phyloP scores from a whole-genome alignment of 1,140 invertebrate species.

The Drosophila bipectinata region DNA sequence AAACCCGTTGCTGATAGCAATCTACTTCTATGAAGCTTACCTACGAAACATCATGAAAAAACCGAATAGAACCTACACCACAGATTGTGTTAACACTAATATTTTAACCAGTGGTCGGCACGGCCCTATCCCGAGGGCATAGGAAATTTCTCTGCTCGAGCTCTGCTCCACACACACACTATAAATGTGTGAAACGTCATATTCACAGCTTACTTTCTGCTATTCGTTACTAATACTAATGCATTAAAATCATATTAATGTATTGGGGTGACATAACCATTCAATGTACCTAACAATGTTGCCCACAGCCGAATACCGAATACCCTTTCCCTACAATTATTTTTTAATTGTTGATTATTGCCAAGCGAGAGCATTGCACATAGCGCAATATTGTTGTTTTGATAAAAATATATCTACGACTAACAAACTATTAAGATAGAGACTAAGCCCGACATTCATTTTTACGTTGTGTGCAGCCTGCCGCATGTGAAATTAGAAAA shows the following conservation, averaged over 20 bases:
- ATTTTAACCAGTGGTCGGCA: slow-evolving; percentile 16
- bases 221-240: too few relatives aligned
- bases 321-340: slow-evolving; percentile 8
- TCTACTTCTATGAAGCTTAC: neutral
- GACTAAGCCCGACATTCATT: slow-evolving; percentile 23
- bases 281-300: slow-evolving; percentile 70
- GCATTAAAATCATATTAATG: too few relatives aligned
- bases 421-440: slow-evolving; percentile 30
- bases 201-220: too few relatives aligned
- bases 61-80: slow-evolving; percentile 16
- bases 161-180: too few relatives aligned
- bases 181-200: too few relatives aligned
- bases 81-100: slow-evolving; percentile 27
- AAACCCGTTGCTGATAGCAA: slow-evolving; percentile 4
- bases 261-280: slow-evolving; percentile 46
- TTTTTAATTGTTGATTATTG: slow-evolving; percentile 48
- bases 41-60: slow-evolving; percentile 6
- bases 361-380: slow-evolving; percentile 35
- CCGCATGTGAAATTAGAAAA: slow-evolving; percentile 16
- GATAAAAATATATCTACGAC: slow-evolving; percentile 62
- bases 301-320: slow-evolving; percentile 30
- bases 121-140: too few relatives aligned
- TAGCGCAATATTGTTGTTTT: slow-evolving; percentile 68
- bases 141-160: too few relatives aligned
- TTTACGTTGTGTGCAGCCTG: slow-evolving; percentile 17